Percentiles rank a stretch among this genome's conserved stretches.
These are phyloP conservation scores for Noctua janthina DNA, from an alignment of 2,888 invertebrate genomes.

Conservation along the genomic window DNA sequence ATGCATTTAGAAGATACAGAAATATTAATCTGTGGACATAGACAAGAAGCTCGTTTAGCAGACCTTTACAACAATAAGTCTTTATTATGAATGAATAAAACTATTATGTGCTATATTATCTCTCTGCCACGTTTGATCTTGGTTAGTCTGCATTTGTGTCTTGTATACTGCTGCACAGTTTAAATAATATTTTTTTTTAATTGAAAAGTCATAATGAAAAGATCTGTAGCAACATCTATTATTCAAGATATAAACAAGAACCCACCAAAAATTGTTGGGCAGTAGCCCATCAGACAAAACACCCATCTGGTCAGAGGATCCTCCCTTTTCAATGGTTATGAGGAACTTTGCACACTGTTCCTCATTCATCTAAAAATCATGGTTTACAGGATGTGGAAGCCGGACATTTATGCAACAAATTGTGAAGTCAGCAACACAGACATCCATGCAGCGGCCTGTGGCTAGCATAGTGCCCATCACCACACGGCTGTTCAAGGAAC, in stretches of 20 bases:
- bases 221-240: background rate
- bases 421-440: slow-evolving; percentile 77
- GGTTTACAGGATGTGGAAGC: slow-evolving; percentile 77
- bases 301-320: background rate
- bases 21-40: background rate
- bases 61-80: no score
- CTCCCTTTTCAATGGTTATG: background rate
- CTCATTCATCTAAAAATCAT: background rate
- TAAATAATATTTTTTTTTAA: background rate
- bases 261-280: background rate
- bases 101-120: background rate
- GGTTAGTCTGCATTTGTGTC: no score
- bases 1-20: background rate
- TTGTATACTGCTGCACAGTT: no score
- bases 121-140: background rate
- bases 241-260: background rate
- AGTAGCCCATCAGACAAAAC: background rate
- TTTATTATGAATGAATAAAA: no score
- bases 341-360: background rate
- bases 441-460: slow-evolving; percentile 70
- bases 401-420: slow-evolving; percentile 78
- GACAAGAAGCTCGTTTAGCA: no score
- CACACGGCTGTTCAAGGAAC: slow-evolving; percentile 69
- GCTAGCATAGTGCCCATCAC: slow-evolving; percentile 72
- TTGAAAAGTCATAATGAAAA: background rate